A percentile compares a stretch with the other conserved stretches of the same genome.
Conservation (phyloP, 2,797 vertebrate species). For the Eutrigla gurnardus region DNA sequence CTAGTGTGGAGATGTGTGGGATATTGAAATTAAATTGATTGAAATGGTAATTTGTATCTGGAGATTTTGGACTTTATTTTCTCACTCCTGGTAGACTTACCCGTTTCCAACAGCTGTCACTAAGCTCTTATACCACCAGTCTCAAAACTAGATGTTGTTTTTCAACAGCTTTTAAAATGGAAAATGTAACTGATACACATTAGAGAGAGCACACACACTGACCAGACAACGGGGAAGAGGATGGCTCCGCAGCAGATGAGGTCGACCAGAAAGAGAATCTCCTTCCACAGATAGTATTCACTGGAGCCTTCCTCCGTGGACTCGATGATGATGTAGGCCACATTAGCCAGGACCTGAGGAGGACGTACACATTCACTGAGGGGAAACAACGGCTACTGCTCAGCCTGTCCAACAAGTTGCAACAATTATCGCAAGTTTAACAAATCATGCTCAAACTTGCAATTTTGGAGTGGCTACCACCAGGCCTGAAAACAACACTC, state of each 20-base stretch:
- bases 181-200: not conserved
- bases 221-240: slow-evolving; percentile 91
- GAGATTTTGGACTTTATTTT: too few relatives aligned
- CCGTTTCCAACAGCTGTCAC: not conserved
- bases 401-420: too few relatives aligned
- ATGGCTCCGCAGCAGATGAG: slow-evolving; percentile 90
- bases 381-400: too few relatives aligned
- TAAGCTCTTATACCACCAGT: too few relatives aligned
- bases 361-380: not conserved
- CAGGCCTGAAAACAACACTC: too few relatives aligned
- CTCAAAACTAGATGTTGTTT: not conserved
- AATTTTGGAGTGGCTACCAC: too few relatives aligned
- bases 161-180: not conserved
- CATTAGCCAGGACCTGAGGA: slow-evolving; percentile 84
- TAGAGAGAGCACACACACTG: slow-evolving; percentile 34
- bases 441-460: too few relatives aligned
- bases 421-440: too few relatives aligned
- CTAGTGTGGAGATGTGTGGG: too few relatives aligned
- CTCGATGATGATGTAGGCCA: slow-evolving; percentile 88
- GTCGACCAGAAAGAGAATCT: slow-evolving; percentile 89
- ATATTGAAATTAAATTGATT: too few relatives aligned
- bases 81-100: not conserved
- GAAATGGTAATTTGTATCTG: too few relatives aligned
- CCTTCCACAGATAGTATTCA: slow-evolving; percentile 88
- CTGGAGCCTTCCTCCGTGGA: slow-evolving; percentile 88